Base-by-base conservation (phyloP, 2,888 invertebrate genomes). In the Heliconius ethilla region DNA sequence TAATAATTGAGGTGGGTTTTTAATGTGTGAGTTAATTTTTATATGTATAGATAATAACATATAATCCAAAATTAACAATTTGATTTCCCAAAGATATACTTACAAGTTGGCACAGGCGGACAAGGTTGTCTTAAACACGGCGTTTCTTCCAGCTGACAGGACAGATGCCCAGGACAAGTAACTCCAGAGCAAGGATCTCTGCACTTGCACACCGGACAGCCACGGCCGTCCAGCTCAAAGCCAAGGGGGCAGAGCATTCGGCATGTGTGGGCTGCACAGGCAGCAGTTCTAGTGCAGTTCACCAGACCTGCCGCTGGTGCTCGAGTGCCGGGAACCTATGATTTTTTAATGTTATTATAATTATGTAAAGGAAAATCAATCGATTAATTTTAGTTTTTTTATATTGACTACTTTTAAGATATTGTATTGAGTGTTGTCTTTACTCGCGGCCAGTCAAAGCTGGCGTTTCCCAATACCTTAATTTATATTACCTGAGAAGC, bases 171-270 rank as follows among this genome's bases (percentile, higher is more conserved):
- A 0, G 98, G 97, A 86, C 98, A 98, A 62, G 95, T 96, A 75
- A 98, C 90, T 0, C 96, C 95, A 27, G 96, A 95, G 85, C 98
- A 98, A 0, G 98, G 97, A 89, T 98, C 97, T 10, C 97, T 95
- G 85, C 98, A 98, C 86, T 96, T 96, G 90, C 98, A 98, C 69
- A 96, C 92, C 0, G 97, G 96, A 85, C 98, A 98, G 9, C 98
- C 97, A 4, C 95, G 95, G 25, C 92, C 83, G 66, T 95, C 92
- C 85, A 97, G 95, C 82, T 97, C 96, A 88, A 98, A 98, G 62
- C 97, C 98, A 78, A 97, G 95, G 0, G 97, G 97, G 84, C 98
- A 98, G 81, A 97, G 95, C 98, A 98, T 98, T 66, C 98, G 95
- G 86, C 98, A 98, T 1, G 97, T 97, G 83, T 97, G 97, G 0